These are phyloP conservation scores for Hybos culiciformis DNA, from an alignment of 2,888 invertebrate species.

Conservation along the genomic window DNA sequence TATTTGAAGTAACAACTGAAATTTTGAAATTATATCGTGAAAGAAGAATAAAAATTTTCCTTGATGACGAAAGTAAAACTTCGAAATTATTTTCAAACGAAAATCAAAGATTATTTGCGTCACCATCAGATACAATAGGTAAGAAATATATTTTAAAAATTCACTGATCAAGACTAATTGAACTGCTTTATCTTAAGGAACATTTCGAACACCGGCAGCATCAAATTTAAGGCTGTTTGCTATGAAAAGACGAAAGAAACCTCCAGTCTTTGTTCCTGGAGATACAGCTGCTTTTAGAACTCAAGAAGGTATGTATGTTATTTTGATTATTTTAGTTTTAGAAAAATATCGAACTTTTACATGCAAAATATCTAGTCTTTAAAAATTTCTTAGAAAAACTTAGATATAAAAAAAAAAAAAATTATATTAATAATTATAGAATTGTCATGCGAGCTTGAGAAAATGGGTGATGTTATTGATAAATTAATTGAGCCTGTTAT, in stretches of 20 bases:
- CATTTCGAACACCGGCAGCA: slow-evolving; percentile 22
- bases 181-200: slow-evolving; percentile 14
- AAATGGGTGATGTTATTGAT: slow-evolving; percentile 31
- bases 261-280: slow-evolving; percentile 22
- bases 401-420: no score
- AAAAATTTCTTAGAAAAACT: no score
- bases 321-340: no score
- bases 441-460: slow-evolving; percentile 22
- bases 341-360: no score
- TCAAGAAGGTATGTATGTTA: slow-evolving; percentile 22
- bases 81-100: slow-evolving; percentile 27
- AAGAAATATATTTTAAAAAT: slow-evolving; percentile 1
- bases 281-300: slow-evolving; percentile 30
- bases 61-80: slow-evolving; percentile 25
- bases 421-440: slow-evolving; percentile 12
- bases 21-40: slow-evolving; percentile 27
- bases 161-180: neutral
- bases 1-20: slow-evolving; percentile 27
- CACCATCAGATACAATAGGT: slow-evolving; percentile 29
- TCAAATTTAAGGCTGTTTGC: slow-evolving; percentile 21
- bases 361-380: no score
- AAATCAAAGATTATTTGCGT: slow-evolving; percentile 21
- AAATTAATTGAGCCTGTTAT: slow-evolving; percentile 28
- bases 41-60: slow-evolving; percentile 26
- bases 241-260: slow-evolving; percentile 15